These are phyloP conservation scores for Ennomos quercinarius DNA, from an alignment of 2,888 invertebrate species.

Conservation along the genomic window DNA sequence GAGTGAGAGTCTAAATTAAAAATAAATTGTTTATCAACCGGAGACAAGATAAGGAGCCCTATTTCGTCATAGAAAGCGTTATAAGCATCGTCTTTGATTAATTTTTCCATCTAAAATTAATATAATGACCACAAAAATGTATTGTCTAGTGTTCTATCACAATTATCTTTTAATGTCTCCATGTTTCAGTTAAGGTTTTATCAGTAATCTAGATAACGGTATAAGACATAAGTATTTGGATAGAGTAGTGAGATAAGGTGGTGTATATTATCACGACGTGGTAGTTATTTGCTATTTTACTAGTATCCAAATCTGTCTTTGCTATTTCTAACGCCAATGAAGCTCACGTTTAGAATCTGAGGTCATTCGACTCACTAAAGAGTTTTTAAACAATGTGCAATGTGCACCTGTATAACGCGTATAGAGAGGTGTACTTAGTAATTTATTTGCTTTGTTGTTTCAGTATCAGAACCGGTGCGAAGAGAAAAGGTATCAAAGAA, in stretches of 20 bases:
- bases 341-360: neutral
- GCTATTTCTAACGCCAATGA: conserved; percentile 7
- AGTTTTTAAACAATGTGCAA: no score
- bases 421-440: neutral
- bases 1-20: conserved; percentile 41
- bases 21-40: conserved; percentile 36
- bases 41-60: conserved; percentile 22
- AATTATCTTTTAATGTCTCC: conserved; percentile 10
- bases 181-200: conserved; percentile 4
- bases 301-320: conserved; percentile 3
- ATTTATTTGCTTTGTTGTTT: conserved; percentile 28
- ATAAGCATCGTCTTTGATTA: no score
- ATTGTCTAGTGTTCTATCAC: neutral
- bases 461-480: conserved; percentile 50
- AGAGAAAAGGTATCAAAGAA: conserved; percentile 52
- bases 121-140: no score
- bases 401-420: no score
- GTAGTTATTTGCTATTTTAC: neutral
- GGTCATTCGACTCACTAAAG: no score
- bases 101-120: no score
- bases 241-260: conserved; percentile 22
- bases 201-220: conserved; percentile 12
- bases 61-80: conserved; percentile 28
- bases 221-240: conserved; percentile 18
- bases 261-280: neutral